phyloP scores from a whole-genome alignment of 2,888 invertebrate species.

The Pycnomerus fuliginosus region DNA sequence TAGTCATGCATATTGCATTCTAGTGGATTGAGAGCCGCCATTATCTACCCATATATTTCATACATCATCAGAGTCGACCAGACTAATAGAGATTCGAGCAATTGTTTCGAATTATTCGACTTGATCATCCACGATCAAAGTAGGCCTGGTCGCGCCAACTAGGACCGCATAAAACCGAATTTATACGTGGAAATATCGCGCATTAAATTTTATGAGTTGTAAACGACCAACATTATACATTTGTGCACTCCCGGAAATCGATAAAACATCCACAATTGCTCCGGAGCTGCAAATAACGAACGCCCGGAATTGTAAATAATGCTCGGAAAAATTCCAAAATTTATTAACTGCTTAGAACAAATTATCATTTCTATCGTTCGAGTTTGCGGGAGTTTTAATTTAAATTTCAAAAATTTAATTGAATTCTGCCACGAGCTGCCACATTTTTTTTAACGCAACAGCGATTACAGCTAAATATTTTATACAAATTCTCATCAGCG shows the following conservation, averaged over 20 bases:
- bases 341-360: too few species aligned
- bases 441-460: too few species aligned
- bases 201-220: slow-evolving; percentile 45
- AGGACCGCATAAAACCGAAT: slow-evolving; percentile 27
- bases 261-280: slow-evolving; percentile 25
- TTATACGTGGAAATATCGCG: slow-evolving; percentile 38
- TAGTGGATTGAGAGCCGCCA: slow-evolving; percentile 32
- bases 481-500: too few species aligned
- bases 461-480: too few species aligned
- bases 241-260: slow-evolving; percentile 29
- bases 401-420: too few species aligned
- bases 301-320: slow-evolving; percentile 5
- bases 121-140: slow-evolving; percentile 30
- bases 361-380: too few species aligned
- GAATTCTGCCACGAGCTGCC: too few species aligned
- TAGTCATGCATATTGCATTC: slow-evolving; percentile 41
- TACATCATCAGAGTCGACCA: slow-evolving; percentile 31
- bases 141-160: slow-evolving; percentile 17
- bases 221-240: slow-evolving; percentile 34
- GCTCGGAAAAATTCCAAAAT: too few species aligned
- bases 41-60: slow-evolving; percentile 38
- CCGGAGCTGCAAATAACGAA: slow-evolving; percentile 12
- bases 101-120: slow-evolving; percentile 35
- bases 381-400: too few species aligned
- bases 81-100: slow-evolving; percentile 34